These are phyloP conservation scores for Uloborus diversus DNA, from an alignment of 1,140 invertebrate species.

Conservation along the genomic window DNA sequence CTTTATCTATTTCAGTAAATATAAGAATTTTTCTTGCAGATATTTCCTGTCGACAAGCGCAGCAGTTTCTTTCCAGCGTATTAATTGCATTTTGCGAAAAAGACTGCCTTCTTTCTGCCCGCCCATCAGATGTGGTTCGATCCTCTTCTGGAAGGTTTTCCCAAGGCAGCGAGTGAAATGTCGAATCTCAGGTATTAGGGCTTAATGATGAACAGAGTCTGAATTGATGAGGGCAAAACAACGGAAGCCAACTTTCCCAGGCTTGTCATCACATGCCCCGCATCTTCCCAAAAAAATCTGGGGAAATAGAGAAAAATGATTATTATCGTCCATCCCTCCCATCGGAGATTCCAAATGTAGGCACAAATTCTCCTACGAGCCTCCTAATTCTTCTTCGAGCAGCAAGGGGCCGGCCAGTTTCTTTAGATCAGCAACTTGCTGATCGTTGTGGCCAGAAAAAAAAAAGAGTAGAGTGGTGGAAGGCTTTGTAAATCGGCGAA, in stretches of 20 bases:
- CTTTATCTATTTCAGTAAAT: too few species aligned
- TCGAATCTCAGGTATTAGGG: slow-evolving; percentile 32
- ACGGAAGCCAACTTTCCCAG: slow-evolving; percentile 42
- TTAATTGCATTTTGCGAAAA: too few species aligned
- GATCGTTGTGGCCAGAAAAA: neutral
- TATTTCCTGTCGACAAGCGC: too few species aligned
- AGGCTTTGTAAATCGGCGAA: neutral
- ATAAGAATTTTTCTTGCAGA: too few species aligned
- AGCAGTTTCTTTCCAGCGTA: too few species aligned
- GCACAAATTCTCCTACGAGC: neutral
- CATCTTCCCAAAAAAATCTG: neutral
- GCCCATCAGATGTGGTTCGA: too few species aligned
- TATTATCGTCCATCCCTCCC: slow-evolving; percentile 31
- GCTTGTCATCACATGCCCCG: slow-evolving; percentile 26
- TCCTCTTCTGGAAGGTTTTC: neutral
- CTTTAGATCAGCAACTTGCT: neutral
- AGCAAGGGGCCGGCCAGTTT: neutral
- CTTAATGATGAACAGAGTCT: slow-evolving; percentile 30
- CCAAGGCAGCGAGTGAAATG: slow-evolving; percentile 16
- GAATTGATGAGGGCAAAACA: slow-evolving; percentile 39
- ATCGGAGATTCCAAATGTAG: slow-evolving; percentile 5
- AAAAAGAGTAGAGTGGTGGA: neutral
- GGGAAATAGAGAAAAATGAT: slow-evolving; percentile 43
- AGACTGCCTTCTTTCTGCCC: too few species aligned
- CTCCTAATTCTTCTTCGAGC: neutral